Evolutionary conservation across 2,113 vertebrate species (phyloP).

Genomic region (Laticauda laticaudata): DNA sequence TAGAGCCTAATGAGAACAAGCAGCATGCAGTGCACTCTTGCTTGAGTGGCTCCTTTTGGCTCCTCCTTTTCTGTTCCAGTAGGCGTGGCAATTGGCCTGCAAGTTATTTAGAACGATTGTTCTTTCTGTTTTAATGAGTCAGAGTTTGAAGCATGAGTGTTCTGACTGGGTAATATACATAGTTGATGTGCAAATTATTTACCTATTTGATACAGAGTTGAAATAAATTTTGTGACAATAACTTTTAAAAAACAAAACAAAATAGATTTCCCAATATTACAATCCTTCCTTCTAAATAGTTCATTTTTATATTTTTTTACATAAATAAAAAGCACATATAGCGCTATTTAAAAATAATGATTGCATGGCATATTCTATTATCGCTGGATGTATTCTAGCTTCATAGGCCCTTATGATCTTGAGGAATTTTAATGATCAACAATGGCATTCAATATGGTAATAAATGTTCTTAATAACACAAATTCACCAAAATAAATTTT

Average conservation of each 20-base stretch:
- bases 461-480: constrained; percentile 22
- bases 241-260: not conserved
- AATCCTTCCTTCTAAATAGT: not conserved
- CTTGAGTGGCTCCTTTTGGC: not conserved
- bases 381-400: not conserved
- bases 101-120: not conserved
- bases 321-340: not conserved
- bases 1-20: not conserved
- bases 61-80: not conserved
- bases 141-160: not conserved
- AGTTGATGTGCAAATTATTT: not conserved
- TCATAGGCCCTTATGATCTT: constrained; percentile 15
- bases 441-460: constrained; percentile 43
- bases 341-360: constrained; percentile 5
- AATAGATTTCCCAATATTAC: not conserved
- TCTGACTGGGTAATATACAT: not conserved
- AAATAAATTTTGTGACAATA: not conserved
- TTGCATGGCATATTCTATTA: not conserved
- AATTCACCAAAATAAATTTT: constrained; percentile 44
- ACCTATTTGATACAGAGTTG: not conserved
- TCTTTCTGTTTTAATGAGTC: not conserved
- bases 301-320: not conserved
- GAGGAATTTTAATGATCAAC: constrained; percentile 51
- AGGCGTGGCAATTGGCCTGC: not conserved
- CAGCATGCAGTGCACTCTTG: not conserved